These are phyloP conservation scores for Mareca penelope DNA, from an alignment of 2,797 vertebrate genomes.

Conservation along the genomic window DNA sequence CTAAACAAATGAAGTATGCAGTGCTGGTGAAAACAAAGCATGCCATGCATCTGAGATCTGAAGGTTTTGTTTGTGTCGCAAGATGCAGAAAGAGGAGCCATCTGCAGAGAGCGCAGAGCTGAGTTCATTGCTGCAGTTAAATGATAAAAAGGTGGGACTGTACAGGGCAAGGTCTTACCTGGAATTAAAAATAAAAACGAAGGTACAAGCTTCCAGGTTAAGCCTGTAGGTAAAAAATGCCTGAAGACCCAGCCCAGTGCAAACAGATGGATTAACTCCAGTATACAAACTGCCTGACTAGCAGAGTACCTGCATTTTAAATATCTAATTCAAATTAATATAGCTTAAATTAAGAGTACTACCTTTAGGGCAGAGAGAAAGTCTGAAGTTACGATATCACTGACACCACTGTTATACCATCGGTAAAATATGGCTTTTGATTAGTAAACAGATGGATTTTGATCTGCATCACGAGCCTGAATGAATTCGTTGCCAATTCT, in stretches of 20 bases:
- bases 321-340: background rate
- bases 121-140: background rate
- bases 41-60: background rate
- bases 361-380: constrained; percentile 14
- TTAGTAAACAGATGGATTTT: constrained; percentile 79
- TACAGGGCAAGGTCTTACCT: background rate
- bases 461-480: constrained; percentile 65
- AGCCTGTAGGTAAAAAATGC: background rate
- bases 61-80: background rate
- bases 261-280: background rate
- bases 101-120: background rate
- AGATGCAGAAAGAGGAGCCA: background rate
- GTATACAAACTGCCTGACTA: background rate
- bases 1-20: background rate
- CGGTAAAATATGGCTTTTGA: constrained; percentile 71
- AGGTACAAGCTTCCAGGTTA: background rate
- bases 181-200: background rate
- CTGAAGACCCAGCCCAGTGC: background rate
- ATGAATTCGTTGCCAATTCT: constrained; percentile 70
- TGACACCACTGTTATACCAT: constrained; percentile 16
- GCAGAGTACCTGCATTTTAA: background rate
- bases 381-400: background rate
- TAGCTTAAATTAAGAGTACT: background rate
- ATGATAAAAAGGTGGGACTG: background rate
- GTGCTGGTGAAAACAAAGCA: background rate